Percentiles rank a stretch among this genome's conserved stretches.
Conservation (phyloP, 23 tunicate genomes). For the Trididemnum miniatum region DNA sequence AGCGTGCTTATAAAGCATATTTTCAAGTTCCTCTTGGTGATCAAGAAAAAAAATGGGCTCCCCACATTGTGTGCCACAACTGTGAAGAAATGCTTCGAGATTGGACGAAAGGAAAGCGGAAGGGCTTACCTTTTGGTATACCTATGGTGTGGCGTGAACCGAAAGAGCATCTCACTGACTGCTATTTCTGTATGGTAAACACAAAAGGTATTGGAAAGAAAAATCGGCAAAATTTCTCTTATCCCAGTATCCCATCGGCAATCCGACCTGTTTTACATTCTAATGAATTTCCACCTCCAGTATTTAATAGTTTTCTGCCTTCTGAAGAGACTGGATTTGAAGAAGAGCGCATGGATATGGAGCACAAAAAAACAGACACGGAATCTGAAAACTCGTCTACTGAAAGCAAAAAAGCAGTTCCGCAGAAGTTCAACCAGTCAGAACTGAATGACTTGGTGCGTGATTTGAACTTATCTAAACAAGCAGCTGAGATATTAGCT, state of each 20-base stretch:
- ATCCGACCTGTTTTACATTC: background rate
- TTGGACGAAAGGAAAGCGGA: no score
- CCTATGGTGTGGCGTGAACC: background rate
- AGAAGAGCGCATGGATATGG: no score
- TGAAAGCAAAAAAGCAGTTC: no score
- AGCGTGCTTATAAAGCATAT: background rate
- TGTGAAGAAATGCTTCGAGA: no score
- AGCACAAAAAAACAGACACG: no score
- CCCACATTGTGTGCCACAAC: no score
- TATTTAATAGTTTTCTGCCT: no score
- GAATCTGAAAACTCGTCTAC: no score
- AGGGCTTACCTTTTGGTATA: background rate
- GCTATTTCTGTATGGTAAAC: background rate
- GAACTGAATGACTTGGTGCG: background rate
- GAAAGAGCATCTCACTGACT: background rate
- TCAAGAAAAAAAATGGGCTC: background rate
- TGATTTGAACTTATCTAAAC: background rate
- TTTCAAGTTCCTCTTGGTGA: background rate
- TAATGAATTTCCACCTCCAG: background rate
- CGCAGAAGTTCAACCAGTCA: background rate
- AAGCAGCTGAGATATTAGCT: background rate
- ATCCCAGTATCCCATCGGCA: background rate
- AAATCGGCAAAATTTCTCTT: no score
- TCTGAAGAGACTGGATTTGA: no score
- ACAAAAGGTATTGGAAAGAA: no score